These are phyloP conservation scores for Oreochromis mossambicus DNA, from an alignment of 2,797 vertebrate species.

Conservation along the genomic window DNA sequence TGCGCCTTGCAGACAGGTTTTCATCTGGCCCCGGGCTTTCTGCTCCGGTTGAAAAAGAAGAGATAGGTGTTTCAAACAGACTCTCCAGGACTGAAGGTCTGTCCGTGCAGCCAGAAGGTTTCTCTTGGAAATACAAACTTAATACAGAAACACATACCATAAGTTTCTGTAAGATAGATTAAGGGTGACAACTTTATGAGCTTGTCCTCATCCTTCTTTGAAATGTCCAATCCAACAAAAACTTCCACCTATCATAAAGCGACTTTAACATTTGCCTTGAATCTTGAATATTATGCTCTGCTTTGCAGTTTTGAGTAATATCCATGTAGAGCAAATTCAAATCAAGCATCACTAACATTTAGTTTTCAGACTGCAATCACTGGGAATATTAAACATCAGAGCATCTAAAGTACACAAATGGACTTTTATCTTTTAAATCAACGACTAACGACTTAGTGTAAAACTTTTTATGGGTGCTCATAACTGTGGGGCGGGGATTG, in stretches of 20 bases:
- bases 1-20: background rate
- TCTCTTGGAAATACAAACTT: background rate
- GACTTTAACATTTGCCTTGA: background rate
- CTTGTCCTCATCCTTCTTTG: background rate
- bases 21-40: constrained; percentile 12
- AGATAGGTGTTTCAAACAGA: background rate
- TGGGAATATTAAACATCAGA: background rate
- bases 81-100: background rate
- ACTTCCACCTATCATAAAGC: background rate
- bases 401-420: background rate
- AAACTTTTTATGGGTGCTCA: background rate
- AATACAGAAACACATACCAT: background rate
- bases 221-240: background rate
- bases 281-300: background rate
- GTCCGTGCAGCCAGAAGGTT: background rate
- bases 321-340: background rate
- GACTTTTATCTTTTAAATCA: background rate
- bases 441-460: background rate
- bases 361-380: background rate
- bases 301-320: background rate
- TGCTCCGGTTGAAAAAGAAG: background rate
- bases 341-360: background rate
- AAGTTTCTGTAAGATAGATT: background rate
- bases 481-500: background rate
- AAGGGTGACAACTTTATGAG: background rate